Conservation (phyloP, 92 coral and sea anemone genomes). For the Hydrozoanthus gracilis region DNA sequence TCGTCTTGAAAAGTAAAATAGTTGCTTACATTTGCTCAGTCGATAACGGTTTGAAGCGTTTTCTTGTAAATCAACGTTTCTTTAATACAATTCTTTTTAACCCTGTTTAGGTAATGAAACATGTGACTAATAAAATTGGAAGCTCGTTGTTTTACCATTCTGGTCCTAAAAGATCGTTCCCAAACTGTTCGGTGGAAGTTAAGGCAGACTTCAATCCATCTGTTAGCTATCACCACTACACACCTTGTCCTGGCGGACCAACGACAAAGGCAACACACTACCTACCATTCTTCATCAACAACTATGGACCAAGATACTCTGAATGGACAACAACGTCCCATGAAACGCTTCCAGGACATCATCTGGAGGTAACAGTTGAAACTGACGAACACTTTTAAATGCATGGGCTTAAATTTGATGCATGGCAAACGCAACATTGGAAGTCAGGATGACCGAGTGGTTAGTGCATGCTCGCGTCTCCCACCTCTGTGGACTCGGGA, state of each 20-base stretch:
- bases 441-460: neutral
- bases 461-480: neutral
- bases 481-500: too few relatives aligned
- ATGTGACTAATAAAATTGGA: conserved; percentile 54
- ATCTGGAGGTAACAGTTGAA: conserved; percentile 70
- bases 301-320: conserved; percentile 87
- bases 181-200: conserved; percentile 58
- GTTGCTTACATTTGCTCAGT: too few relatives aligned
- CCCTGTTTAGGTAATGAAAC: conserved; percentile 46
- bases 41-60: too few relatives aligned
- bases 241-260: neutral
- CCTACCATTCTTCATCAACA: conserved; percentile 85
- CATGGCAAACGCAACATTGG: neutral
- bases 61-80: too few relatives aligned
- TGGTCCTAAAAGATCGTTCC: conserved; percentile 65
- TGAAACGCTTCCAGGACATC: conserved; percentile 93
- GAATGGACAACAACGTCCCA: conserved; percentile 91
- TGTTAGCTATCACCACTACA: conserved; percentile 69
- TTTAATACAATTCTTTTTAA: neutral
- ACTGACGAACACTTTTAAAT: neutral
- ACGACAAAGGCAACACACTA: neutral
- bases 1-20: too few relatives aligned
- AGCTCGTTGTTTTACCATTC: conserved; percentile 67
- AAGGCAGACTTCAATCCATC: conserved; percentile 65
- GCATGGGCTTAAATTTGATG: neutral